phyloP scores from a whole-genome alignment of 2,888 invertebrate genomes.

The Smittia sp. region DNA sequence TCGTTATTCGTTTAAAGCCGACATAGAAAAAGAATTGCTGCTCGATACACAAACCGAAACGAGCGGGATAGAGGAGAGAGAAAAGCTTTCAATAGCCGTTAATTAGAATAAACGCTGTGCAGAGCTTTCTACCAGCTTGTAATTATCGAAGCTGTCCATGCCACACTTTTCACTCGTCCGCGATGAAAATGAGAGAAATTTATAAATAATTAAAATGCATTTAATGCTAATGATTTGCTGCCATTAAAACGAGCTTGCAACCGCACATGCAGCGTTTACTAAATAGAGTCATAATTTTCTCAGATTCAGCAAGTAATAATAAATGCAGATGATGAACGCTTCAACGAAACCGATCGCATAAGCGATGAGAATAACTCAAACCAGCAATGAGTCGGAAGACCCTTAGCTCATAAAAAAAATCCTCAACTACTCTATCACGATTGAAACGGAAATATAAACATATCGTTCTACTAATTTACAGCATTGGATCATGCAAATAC shows the following conservation, averaged over 20 bases:
- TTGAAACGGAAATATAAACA: background rate
- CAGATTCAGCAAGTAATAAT: too few relatives aligned
- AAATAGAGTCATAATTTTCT: constrained; percentile 1
- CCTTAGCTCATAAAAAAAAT: background rate
- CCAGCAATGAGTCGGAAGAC: too few relatives aligned
- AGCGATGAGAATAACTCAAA: too few relatives aligned
- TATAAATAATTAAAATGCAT: constrained; percentile 14
- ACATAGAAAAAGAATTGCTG: background rate
- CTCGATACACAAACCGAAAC: background rate
- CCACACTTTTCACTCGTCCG: background rate
- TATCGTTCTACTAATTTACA: background rate
- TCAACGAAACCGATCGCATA: too few relatives aligned
- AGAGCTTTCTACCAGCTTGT: background rate
- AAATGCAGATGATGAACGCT: too few relatives aligned
- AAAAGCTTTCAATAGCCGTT: background rate
- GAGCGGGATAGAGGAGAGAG: background rate
- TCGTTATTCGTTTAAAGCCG: too few relatives aligned
- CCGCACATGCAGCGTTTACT: background rate
- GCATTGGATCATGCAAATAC: background rate
- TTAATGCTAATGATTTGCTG: background rate
- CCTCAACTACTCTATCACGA: background rate
- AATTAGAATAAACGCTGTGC: background rate
- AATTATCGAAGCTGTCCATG: background rate
- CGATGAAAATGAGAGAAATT: background rate
- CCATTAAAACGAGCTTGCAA: constrained; percentile 17